phyloP scores from a whole-genome alignment of 2,113 vertebrate species.

The Tragelaphus imberbis region DNA sequence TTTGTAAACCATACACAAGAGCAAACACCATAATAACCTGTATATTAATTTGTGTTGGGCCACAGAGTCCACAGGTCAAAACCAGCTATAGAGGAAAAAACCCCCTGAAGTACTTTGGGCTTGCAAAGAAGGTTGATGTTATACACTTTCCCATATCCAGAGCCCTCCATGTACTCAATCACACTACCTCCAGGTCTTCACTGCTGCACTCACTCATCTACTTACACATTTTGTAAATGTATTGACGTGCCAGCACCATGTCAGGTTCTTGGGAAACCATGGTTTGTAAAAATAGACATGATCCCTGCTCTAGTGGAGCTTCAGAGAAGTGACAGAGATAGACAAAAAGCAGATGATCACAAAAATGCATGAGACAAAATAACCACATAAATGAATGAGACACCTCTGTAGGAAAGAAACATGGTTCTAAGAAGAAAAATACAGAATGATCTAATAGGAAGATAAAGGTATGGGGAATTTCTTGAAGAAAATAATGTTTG shows the following conservation, averaged over 20 bases:
- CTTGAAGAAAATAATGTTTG: not conserved
- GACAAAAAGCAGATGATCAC: not conserved
- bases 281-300: not conserved
- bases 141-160: not conserved
- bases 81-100: not conserved
- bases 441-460: not conserved
- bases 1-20: not conserved
- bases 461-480: not conserved
- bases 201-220: not conserved
- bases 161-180: not conserved
- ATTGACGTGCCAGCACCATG: not conserved
- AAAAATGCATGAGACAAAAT: not conserved
- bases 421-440: not conserved
- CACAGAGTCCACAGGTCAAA: not conserved
- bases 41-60: not conserved
- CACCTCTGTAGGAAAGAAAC: not conserved
- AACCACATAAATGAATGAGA: not conserved
- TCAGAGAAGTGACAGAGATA: not conserved
- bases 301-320: not conserved
- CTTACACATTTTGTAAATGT: not conserved
- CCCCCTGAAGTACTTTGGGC: not conserved
- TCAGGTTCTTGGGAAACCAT: not conserved
- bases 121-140: not conserved
- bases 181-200: not conserved
- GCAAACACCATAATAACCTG: not conserved